Base-by-base conservation (phyloP, 2,888 invertebrate species). In the Ichneumoninae sp. region DNA sequence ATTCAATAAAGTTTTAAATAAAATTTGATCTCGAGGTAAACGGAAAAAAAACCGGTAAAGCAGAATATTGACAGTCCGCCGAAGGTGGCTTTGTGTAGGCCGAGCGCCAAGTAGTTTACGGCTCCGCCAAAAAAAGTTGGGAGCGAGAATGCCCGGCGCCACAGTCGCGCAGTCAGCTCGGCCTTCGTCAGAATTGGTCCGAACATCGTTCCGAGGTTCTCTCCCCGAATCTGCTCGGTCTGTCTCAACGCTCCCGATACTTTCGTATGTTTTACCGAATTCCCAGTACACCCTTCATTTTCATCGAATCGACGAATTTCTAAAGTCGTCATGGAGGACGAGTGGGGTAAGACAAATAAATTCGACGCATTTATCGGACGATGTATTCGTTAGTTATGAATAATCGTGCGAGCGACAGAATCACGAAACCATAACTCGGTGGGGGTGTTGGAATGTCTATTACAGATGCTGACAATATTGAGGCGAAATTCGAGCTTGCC, bases 391-490 rank as follows among this genome's bases (percentile, higher is more conserved):
- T 40, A 40, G 10, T 40, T 19, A 47, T 16, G 50, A 68, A 47
- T 44, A 65, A 60, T 60, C 22, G 40, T 47, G 65, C n/a, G 7
- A 36, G 8, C 16, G 22, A 52, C 8, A 47, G 3, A 52, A 33
- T 26, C 50, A 30, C 26, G 73, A 26, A 78, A 74, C 30, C 13
- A 50, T 54, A 60, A n/a, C n/a, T 69, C 73, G 69, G 44, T 70
- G 30, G 40, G 26, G 40, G 33, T 44, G 26, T 52, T 50, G n/a
- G 19, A 22, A 65, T 90, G 91, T 91, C 63, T 88, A 93, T 95
- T 95, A 87, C 94, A 96, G 97, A 97, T 94, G 95, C 96, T 91
- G 96, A 97, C 90, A 96, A 96, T 93, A 96, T 96, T 93, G 96
- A 96, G 91, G 95, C 96, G 86, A 95, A 96, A 94, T 94, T 95